These are phyloP conservation scores for Pao palembangensis DNA, from an alignment of 2,113 vertebrate genomes.

Conservation along the genomic window DNA sequence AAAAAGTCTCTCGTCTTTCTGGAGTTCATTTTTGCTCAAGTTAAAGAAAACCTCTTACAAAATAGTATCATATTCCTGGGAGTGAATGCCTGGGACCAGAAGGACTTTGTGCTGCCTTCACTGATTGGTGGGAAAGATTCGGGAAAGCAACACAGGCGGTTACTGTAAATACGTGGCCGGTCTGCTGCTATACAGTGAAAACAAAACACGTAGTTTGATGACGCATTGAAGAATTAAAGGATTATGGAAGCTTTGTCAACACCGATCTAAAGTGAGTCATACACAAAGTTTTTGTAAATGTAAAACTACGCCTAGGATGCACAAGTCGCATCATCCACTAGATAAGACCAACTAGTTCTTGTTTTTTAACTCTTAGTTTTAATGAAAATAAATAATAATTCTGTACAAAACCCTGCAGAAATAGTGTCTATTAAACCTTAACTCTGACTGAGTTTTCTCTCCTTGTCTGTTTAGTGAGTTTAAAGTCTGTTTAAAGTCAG, in stretches of 20 bases:
- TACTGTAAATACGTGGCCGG: neutral
- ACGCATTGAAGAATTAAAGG: neutral
- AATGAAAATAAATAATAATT: too few relatives aligned
- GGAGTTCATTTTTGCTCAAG: slow-evolving; percentile 54
- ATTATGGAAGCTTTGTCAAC: neutral
- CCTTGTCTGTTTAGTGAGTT: too few relatives aligned
- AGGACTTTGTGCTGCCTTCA: slow-evolving; percentile 44
- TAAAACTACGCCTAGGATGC: too few relatives aligned
- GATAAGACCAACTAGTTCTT: too few relatives aligned
- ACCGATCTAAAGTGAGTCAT: neutral
- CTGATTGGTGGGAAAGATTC: slow-evolving; percentile 15
- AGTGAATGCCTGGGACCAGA: slow-evolving; percentile 35
- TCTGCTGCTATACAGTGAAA: neutral
- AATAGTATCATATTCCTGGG: slow-evolving; percentile 56
- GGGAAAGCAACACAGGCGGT: slow-evolving; percentile 10
- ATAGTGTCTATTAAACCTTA: too few relatives aligned
- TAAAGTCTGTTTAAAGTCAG: too few relatives aligned
- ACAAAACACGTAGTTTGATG: neutral
- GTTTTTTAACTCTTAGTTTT: too few relatives aligned
- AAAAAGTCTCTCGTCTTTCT: slow-evolving; percentile 22
- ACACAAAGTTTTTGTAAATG: neutral
- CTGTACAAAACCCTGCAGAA: too few relatives aligned
- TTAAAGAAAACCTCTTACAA: slow-evolving; percentile 47
- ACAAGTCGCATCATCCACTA: too few relatives aligned
- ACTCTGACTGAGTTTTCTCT: too few relatives aligned